Evolutionary conservation across 1,140 invertebrate genomes (phyloP), one percentile per base, ranked within the genome.

Genomic region (Bombus cullumanus): DNA sequence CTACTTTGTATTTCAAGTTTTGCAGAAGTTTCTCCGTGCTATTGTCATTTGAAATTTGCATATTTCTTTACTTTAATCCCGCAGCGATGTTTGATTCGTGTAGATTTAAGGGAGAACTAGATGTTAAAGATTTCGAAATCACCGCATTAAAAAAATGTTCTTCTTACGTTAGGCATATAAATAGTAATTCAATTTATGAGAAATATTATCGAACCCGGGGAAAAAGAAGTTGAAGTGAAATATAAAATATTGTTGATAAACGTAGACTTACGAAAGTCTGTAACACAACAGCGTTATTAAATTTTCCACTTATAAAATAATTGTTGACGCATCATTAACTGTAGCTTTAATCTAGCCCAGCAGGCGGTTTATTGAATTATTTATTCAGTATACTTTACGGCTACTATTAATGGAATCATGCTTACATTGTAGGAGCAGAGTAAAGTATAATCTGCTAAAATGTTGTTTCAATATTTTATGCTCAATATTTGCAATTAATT

Each of bases 311-410:
- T 75, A 57, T 18, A 39, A 59, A 62, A 59, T 76, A 59, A 62
- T 59, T 43, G 25, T 76, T 59, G 74, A 39, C 25, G 74, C 74
- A 43, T 47, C 34, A 25, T 76, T 76, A 76, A n/a, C 31, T 37
- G 10, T 39, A 76, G 74, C 53, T 76, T 39, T 39, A 76, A 62
- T 76, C 53, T 57, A 31, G 6, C 34, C 34, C 25, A 39, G 74
- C 53, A 39, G 53, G 34, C 39, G 74, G 25, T 76, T 76, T 76
- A 76, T 76, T 59, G 28, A 76, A 76, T 76, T 39, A 76, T 76
- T 76, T 76, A 76, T 76, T 76, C 53, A 62, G 53, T 39, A 31
- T 37, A 39, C 53, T 59, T 39, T 76, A 59, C 6, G 39, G 34
- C 34, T 62, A 39, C 39, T 76, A 76, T 59, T 76, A 76, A 59